phyloP scores from a whole-genome alignment of 2,888 invertebrate species.

The Machimus atricapillus region DNA sequence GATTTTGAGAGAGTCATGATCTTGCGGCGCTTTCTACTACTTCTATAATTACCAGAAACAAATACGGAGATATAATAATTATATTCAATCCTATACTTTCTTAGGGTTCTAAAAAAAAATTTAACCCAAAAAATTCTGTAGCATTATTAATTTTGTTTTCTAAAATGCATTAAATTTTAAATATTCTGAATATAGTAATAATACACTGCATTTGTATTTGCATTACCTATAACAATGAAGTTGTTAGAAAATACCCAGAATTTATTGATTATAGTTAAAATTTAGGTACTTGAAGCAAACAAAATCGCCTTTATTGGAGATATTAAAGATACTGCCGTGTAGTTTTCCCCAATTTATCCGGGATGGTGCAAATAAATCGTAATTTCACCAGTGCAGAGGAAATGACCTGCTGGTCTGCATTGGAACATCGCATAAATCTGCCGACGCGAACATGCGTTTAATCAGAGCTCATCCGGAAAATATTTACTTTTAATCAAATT shows the following conservation, averaged over 20 bases:
- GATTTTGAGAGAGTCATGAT: too few relatives aligned
- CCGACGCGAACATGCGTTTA: background rate
- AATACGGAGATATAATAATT: too few relatives aligned
- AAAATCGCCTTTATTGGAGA: background rate
- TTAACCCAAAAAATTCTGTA: too few relatives aligned
- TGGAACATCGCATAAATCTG: background rate
- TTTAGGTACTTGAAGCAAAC: background rate
- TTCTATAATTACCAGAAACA: too few relatives aligned
- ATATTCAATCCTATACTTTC: too few relatives aligned
- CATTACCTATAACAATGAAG: too few relatives aligned
- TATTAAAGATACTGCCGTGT: background rate
- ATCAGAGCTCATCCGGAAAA: background rate
- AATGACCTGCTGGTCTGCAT: background rate
- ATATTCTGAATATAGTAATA: too few relatives aligned
- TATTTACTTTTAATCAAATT: constrained; percentile 28
- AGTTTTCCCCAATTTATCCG: background rate
- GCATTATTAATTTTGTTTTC: too few relatives aligned
- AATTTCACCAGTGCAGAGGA: background rate
- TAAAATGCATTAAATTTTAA: too few relatives aligned
- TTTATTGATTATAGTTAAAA: background rate
- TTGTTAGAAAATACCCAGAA: background rate
- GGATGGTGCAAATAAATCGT: background rate
- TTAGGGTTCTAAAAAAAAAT: too few relatives aligned
- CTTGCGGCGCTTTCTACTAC: too few relatives aligned
- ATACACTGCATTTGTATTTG: too few relatives aligned